phyloP scores from a whole-genome alignment of 2,888 invertebrate species.

The Epinotia bilunana region DNA sequence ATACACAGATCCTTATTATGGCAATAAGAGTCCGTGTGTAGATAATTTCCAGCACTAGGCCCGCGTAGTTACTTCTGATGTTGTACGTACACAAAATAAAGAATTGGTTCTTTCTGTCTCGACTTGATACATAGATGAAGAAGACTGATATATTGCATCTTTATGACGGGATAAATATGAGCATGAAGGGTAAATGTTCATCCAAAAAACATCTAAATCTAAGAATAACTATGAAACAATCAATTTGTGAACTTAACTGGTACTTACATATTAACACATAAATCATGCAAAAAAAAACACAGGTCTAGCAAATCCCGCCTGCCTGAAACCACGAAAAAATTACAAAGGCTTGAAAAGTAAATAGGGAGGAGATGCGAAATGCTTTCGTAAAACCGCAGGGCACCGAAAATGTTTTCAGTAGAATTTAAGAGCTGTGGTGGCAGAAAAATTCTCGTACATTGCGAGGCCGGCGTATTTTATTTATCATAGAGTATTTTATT shows the following conservation, averaged over 20 bases:
- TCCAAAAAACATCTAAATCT: too few species aligned
- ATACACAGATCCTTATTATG: too few species aligned
- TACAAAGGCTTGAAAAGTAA: conserved; percentile 61
- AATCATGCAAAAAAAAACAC: conserved; percentile 12
- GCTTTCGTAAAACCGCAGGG: conserved; percentile 65
- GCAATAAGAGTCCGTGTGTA: too few species aligned
- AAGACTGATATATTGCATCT: too few species aligned
- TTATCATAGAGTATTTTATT: conserved; percentile 61
- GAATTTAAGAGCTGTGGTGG: conserved; percentile 63
- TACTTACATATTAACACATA: conserved; percentile 2
- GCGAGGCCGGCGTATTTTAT: conserved; percentile 56
- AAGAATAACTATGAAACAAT: too few species aligned
- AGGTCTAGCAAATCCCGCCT: conserved; percentile 16
- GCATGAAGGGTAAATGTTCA: too few species aligned
- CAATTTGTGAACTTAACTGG: background rate
- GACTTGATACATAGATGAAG: too few species aligned
- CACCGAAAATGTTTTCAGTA: conserved; percentile 72
- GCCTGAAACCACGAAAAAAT: conserved; percentile 49
- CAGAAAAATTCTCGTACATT: conserved; percentile 68
- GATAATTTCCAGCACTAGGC: too few species aligned
- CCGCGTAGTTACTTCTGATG: too few species aligned
- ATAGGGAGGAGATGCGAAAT: conserved; percentile 64
- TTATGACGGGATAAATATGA: too few species aligned
- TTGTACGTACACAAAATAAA: too few species aligned
- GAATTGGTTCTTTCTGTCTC: too few species aligned